Evolutionary conservation across 2,797 vertebrate species (phyloP), one percentile per base, ranked within the genome.

Genomic region (Melanotaenia maccullochi): DNA sequence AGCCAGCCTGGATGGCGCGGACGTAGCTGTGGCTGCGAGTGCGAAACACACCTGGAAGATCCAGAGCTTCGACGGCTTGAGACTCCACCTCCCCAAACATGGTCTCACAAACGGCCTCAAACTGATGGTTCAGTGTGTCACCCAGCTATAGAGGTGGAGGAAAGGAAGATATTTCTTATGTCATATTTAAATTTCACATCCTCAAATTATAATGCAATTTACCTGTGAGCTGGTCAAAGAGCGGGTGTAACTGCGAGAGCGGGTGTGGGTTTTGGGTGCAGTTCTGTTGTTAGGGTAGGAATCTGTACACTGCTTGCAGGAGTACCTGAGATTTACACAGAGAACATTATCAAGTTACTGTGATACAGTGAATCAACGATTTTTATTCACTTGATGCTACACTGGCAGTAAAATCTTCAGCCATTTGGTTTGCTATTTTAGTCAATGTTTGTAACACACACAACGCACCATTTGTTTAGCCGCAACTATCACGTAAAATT

Each of bases 11-110:
- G 92, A 99, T 99, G 93, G 98, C 98, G 9, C 98, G 95, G 80
- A 99, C 96, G 89, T 99, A 99, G 94, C 98, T 99, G 94, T 99
- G 98, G 94, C 97, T 98, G 86, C 98, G 95, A 84, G 97, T 98
- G 79, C 98, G 97, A 92, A 99, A 99, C 87, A 97, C 98, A 54
- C 98, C 98, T 0, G 98, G 98, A 85, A 99, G 96, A 87, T 99
- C 98, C 91, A 99, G 89, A 5, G 98, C 98, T 85, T 99, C 98
- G 64, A 99, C 96, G 0, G 98, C 98, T 90, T 99, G 97, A 3
- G 97, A 98, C 92, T 99, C 98, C 75, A 97, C 93, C 91, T 97
- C 97, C 0, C 98, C 97, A 0, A 99, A 99, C 88, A 99, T 97
- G 5, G 96, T 97, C 92, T 97, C 97, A 20, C 97, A 98, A 80